Evolutionary conservation across 1,140 invertebrate species (phyloP).

Genomic region (Linepithema humile): DNA sequence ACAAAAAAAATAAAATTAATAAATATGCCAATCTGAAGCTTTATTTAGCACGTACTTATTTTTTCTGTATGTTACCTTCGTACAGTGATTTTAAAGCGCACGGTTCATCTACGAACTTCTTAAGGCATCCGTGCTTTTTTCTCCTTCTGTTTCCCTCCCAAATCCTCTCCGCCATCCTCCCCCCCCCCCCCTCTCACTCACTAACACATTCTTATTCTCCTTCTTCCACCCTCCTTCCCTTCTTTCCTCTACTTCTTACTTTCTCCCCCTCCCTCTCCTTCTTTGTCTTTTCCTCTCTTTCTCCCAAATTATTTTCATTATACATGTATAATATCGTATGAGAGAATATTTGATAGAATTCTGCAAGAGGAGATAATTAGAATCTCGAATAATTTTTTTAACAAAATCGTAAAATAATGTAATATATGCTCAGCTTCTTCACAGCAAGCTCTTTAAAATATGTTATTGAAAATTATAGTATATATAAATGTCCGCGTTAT

Average conservation of each 20-base stretch:
- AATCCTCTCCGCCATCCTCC: no score
- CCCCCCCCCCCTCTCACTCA: no score
- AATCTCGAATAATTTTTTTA: not conserved
- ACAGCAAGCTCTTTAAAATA: not conserved
- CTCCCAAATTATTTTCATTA: not conserved
- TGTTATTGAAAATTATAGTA: not conserved
- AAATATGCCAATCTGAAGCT: not conserved
- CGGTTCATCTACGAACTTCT: not conserved
- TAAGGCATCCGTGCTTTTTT: no score
- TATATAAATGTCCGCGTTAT: not conserved
- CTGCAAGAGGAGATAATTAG: not conserved
- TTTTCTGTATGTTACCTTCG: not conserved
- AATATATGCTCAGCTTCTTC: not conserved
- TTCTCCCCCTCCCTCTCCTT: no score
- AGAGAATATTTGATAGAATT: not conserved
- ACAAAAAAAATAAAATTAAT: not conserved
- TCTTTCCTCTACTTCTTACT: no score
- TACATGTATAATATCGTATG: not conserved
- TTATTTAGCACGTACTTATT: slow-evolving; percentile 1
- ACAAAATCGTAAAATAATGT: not conserved
- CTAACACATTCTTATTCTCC: no score
- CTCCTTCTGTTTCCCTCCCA: no score
- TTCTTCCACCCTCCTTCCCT: no score
- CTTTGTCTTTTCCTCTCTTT: not conserved
- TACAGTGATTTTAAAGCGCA: not conserved